Percentiles rank a stretch among this genome's conserved stretches.
Conservation (phyloP, 2,113 vertebrate species). For the Eublepharis macularius region DNA sequence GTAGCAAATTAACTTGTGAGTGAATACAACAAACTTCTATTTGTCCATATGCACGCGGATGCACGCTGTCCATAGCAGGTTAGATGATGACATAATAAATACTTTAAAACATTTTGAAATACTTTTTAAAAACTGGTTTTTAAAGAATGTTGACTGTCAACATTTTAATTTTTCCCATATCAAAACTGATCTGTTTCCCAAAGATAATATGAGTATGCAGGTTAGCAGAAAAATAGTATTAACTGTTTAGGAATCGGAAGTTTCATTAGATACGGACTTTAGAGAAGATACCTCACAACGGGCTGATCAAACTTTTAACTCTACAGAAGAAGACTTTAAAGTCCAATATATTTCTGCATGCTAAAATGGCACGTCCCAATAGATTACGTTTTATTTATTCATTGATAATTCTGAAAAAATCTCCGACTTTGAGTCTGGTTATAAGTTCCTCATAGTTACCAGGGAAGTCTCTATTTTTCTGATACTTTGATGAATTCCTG, state of each 20-base stretch:
- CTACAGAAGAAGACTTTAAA: neutral
- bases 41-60: too few relatives aligned
- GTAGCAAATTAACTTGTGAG: too few relatives aligned
- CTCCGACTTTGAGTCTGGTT: neutral
- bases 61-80: too few relatives aligned
- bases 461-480: neutral
- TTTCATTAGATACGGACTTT: neutral
- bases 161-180: neutral
- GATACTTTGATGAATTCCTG: neutral
- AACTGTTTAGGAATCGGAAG: neutral
- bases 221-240: neutral
- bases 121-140: neutral
- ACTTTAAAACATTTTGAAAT: too few relatives aligned
- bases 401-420: neutral
- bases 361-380: neutral
- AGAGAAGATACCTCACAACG: neutral
- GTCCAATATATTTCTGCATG: neutral
- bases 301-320: neutral
- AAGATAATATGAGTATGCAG: neutral
- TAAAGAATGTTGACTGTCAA: neutral
- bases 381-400: neutral
- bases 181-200: neutral
- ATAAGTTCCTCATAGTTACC: neutral
- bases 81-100: too few relatives aligned
- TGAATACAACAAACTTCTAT: too few relatives aligned